Evolutionary conservation across 2,113 vertebrate species (phyloP), one percentile per base, ranked within the genome.

Genomic region (Myrmecobius fasciatus): DNA sequence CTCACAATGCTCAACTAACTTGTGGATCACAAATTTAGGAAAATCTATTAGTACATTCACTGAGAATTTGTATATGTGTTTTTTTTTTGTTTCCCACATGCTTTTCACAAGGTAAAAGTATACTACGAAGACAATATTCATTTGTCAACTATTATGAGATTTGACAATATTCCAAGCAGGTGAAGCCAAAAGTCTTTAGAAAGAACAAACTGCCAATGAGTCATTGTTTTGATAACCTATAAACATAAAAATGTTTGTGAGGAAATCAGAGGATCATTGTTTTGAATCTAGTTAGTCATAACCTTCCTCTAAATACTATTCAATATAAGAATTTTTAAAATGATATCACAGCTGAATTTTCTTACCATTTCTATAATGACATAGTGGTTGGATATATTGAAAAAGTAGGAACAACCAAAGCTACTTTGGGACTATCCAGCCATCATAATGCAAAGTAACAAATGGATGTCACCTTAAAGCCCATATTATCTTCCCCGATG

Each of bases 291-390:
- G 25, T 4, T 43, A 46, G 93, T 20, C 9, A 43, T 17, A 51
- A 22, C 90, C 52, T 26, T 24, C 26, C 24, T 52, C 8, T 54
- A 52, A 83, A 20, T 48, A 51, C 47, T 89, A 26, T 28, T 93
- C 48, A 56, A 51, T 54, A 96, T 53, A 83, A 56, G 20, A 56
- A 75, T 92, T 92, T 92, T 91, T 95, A 96, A 26, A 26, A 89
- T 92, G 52, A 24, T 48, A 25, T 90, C 91, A 53, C 3, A 28
- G 22, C 4, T 43, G 24, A 28, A 12, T 31, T 88, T 5, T 83
- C 51, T 53, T 36, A 0, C 0, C 47, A n/a, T 52, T 31, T 56
- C 91, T 26, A 1, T 4, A 28, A 20, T 28, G 17, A 53, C 52
- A 24, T 89, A 48, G 9, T 24, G 7, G 83, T 52, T 56, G 20